Conservation (phyloP, 1,140 invertebrate genomes). For the Laupala kohalensis region DNA sequence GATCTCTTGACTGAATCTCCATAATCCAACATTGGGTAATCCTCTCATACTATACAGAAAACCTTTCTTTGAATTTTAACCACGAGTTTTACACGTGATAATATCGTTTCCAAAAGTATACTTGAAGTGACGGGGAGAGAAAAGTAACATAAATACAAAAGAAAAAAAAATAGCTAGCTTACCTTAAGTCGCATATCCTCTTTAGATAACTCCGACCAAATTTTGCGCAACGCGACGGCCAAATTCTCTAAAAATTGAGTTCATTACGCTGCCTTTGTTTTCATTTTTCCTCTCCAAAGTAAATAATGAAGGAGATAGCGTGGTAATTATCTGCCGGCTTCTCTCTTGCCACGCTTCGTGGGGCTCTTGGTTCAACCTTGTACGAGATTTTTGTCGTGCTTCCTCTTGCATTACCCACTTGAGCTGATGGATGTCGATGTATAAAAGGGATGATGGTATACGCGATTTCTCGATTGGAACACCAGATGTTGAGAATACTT, state of each 20-base stretch:
- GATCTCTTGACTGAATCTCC: too few relatives aligned
- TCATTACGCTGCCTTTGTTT: not conserved
- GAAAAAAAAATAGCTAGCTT: too few relatives aligned
- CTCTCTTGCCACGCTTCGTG: not conserved
- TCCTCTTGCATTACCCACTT: too few relatives aligned
- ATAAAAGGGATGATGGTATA: too few relatives aligned
- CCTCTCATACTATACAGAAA: too few relatives aligned
- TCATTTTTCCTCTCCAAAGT: not conserved
- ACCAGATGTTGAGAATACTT: too few relatives aligned
- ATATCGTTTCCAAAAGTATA: not conserved
- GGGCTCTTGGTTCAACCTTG: not conserved
- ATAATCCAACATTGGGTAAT: too few relatives aligned
- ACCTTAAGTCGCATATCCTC: not conserved
- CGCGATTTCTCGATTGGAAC: too few relatives aligned
- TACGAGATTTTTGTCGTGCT: too few relatives aligned
- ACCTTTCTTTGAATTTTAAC: not conserved
- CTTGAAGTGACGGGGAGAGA: not conserved
- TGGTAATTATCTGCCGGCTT: not conserved
- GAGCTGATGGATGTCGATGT: too few relatives aligned
- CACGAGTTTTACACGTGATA: not conserved
- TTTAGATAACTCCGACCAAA: not conserved
- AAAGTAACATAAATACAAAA: not conserved
- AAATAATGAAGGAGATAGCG: not conserved
- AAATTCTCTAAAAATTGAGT: not conserved
- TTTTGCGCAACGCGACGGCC: not conserved